A percentile compares a stretch with the other conserved stretches of the same genome.
These are phyloP conservation scores for Teleopsis dalmanni DNA, from an alignment of 1,140 invertebrate species.

Conservation along the genomic window DNA sequence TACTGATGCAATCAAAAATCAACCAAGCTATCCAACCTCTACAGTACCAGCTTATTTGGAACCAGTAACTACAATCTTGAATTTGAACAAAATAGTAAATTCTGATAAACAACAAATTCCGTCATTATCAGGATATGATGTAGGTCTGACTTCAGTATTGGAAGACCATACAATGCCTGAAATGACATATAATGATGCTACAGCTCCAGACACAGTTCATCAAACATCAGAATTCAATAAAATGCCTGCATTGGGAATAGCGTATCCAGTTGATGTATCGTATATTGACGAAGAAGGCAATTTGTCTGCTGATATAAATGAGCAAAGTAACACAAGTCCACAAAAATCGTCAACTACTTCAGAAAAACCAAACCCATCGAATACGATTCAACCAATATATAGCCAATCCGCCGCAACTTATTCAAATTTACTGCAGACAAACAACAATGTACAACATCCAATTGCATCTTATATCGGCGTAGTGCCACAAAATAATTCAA, in stretches of 20 bases:
- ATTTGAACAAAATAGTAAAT: not conserved
- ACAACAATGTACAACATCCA: slow-evolving; percentile 22
- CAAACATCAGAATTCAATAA: slow-evolving; percentile 40
- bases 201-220: slow-evolving; percentile 11
- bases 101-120: not conserved
- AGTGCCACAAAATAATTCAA: slow-evolving; percentile 14
- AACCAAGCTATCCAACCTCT: not conserved
- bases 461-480: slow-evolving; percentile 36
- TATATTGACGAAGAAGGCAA: slow-evolving; percentile 30
- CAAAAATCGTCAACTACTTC: slow-evolving; percentile 5
- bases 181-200: slow-evolving; percentile 28
- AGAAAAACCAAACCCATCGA: not conserved
- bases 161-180: slow-evolving; percentile 37
- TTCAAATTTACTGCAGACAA: not conserved
- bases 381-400: not conserved
- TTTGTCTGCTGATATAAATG: slow-evolving; percentile 16
- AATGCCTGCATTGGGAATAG: slow-evolving; percentile 36
- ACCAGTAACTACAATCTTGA: not conserved
- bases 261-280: slow-evolving; percentile 37
- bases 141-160: slow-evolving; percentile 22
- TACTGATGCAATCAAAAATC: not conserved
- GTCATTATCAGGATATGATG: slow-evolving; percentile 17
- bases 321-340: slow-evolving; percentile 19
- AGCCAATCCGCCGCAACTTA: not conserved
- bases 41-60: slow-evolving; percentile 3